Percentiles rank a stretch among this genome's conserved stretches.
Evolutionary conservation across 2,888 invertebrate species (phyloP).

Genomic region (Chrysolina oricalcia): DNA sequence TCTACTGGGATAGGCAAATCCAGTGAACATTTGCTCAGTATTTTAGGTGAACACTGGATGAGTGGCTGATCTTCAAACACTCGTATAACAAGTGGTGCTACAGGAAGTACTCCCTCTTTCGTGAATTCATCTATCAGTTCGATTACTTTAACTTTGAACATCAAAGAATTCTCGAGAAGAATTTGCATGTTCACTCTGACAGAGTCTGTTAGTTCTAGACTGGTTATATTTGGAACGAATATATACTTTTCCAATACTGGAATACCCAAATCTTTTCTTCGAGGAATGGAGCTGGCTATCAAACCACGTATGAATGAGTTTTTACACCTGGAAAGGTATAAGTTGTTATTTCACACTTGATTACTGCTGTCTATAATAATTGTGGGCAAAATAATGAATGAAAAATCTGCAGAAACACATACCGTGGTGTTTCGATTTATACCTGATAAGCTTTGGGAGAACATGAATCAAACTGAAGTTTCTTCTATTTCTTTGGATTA

Average conservation of each 20-base stretch:
- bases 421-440: too few species aligned
- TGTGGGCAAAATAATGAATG: too few species aligned
- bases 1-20: constrained; percentile 75
- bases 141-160: constrained; percentile 73
- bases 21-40: constrained; percentile 67
- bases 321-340: constrained; percentile 77
- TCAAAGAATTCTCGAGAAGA: constrained; percentile 78
- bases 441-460: too few species aligned
- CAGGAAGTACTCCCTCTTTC: constrained; percentile 68
- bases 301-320: constrained; percentile 86
- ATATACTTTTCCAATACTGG: constrained; percentile 85
- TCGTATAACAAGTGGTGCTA: constrained; percentile 75
- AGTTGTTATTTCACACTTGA: too few species aligned
- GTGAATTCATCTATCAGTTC: constrained; percentile 61
- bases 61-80: constrained; percentile 80
- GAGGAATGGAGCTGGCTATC: constrained; percentile 83
- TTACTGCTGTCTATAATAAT: too few species aligned
- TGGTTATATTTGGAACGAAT: constrained; percentile 78
- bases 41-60: constrained; percentile 78
- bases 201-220: constrained; percentile 64
- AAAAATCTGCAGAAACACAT: too few species aligned
- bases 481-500: too few species aligned
- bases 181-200: constrained; percentile 80
- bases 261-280: constrained; percentile 79
- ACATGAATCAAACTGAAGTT: too few species aligned